Base-by-base conservation (phyloP, 2,797 vertebrate species). In the Urophycis tenuis region DNA sequence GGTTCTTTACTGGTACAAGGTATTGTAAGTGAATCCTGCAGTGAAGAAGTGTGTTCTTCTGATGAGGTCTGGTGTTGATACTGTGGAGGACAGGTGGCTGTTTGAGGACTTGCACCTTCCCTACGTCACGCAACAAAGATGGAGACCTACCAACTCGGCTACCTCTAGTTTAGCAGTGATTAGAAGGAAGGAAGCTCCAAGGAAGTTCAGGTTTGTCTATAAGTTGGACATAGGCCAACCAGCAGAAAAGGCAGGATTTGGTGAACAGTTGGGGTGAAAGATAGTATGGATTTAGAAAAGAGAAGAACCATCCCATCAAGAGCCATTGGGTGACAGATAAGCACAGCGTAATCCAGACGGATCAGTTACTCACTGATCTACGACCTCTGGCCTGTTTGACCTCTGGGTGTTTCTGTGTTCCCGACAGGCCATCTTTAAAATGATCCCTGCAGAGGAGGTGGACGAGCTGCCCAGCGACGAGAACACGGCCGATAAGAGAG, bases 361-460 rank as follows among this genome's bases (percentile, higher is more conserved):
- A 71, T 15, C 41, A 45, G 41, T 45, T 45, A 12, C 41, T 6
- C 3, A 6, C 9, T n/a, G 5, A 70, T 30, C 67, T 32, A 1
- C 15, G 11, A 31, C 29, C 29, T 69, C 35, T 45, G 72, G 3
- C n/a, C 29, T 22, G 36, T 36, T 45, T 69, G 11, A 67, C 9
- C 29, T 25, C 2, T 34, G 3, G 78, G 10, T 49, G 75, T 60
- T n/a, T 39, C n/a, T 11, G 10, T 72, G 36, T 77, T 32, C 15
- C 17, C 22, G 17, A 76, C 85, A 96, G 96, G 93, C 95, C 0
- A 95, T 96, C 87, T 96, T 96, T 81, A 95, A 95, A 85, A 93
- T 96, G 91, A 95, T 95, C 81, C 94, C 91, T 5, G 85, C 87
- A 30, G 92, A 94, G 7, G 94, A 96, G 3, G 5, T 89, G 31